Base-by-base conservation (phyloP, 1,140 invertebrate genomes). In the Dreissena rostriformis region DNA sequence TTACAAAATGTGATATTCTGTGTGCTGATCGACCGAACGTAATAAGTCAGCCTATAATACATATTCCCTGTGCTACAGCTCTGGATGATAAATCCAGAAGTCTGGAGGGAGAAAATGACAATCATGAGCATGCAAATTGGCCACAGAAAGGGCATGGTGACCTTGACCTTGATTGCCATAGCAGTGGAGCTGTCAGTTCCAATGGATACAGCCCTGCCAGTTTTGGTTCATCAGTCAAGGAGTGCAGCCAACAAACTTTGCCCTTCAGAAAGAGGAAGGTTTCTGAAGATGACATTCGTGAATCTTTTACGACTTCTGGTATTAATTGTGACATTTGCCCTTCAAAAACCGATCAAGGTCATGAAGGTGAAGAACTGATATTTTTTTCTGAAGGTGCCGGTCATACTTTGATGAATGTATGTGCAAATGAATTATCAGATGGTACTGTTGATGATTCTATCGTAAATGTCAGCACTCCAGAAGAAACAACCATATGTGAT, bases 241-340 rank as follows among this genome's bases (percentile, higher is more conserved):
- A 81, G 12, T 81, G 79, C 49, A 63, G 57, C 71, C 26, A 57
- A 14, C 61, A 72, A 63, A 53, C 51, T 73, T 26, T 81, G 49
- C 79, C 79, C 22, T 81, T 81, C 55, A 65, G 79, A 11, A 81
- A 81, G 61, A 29, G 79, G 12, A 81, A 81, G 73, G 70, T 81
- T 39, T 39, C 39, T 49, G 77, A 80, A 61, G 63, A 57, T 2
- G 72, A 51, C 4, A 39, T 39, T 2, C 39, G 28, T 49, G 19
- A 73, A 73, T 19, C 11, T 70, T 28, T 5, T 17, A 70, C 22
- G 24, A 29, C 29, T 22, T 70, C 67, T 70, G 28, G 29, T 63
- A 63, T n/a, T 2, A 24, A 63, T 63, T 63, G 19, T 63, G 61
- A 63, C 39, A 39, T 39, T 39, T 39, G 4, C 39, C 2, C 39